Evolutionary conservation across 2,888 invertebrate genomes (phyloP).

Genomic region (Plagodis dolabraria): DNA sequence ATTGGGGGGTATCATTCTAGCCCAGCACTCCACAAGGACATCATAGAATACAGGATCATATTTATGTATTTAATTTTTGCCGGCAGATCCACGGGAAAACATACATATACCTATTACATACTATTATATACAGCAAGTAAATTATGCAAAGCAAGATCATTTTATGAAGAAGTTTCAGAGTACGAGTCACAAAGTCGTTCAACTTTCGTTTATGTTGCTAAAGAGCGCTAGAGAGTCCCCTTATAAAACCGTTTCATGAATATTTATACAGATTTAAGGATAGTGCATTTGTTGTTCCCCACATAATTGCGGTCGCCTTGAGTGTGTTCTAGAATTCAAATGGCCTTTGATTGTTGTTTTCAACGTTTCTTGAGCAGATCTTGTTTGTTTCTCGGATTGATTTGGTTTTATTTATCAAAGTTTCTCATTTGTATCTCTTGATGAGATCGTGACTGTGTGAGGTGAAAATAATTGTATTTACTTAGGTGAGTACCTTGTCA

Average conservation of each 20-base stretch:
- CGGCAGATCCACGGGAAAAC: no score
- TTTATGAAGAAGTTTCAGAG: constrained; percentile 9
- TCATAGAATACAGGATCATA: no score
- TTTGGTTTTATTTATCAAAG: constrained; percentile 8
- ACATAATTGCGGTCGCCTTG: constrained; percentile 58
- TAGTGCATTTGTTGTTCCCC: constrained; percentile 62
- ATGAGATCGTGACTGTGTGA: not conserved
- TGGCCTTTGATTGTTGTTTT: constrained; percentile 46
- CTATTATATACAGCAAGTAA: not conserved
- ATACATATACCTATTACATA: not conserved
- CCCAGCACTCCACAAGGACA: no score
- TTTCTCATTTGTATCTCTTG: constrained; percentile 7
- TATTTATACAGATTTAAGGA: constrained; percentile 72
- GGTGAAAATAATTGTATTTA: not conserved
- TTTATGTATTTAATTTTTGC: no score
- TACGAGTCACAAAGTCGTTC: constrained; percentile 47
- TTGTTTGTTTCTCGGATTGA: constrained; percentile 18
- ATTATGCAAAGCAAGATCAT: not conserved
- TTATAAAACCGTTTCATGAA: constrained; percentile 71
- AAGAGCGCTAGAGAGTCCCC: constrained; percentile 61
- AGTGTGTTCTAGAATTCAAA: constrained; percentile 61
- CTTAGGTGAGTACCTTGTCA: no score
- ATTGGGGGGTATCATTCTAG: no score
- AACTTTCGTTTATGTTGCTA: constrained; percentile 59
- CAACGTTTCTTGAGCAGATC: constrained; percentile 38